Evolutionary conservation across 1,140 invertebrate genomes (phyloP).

Genomic region (Centruroides sculpturatus): DNA sequence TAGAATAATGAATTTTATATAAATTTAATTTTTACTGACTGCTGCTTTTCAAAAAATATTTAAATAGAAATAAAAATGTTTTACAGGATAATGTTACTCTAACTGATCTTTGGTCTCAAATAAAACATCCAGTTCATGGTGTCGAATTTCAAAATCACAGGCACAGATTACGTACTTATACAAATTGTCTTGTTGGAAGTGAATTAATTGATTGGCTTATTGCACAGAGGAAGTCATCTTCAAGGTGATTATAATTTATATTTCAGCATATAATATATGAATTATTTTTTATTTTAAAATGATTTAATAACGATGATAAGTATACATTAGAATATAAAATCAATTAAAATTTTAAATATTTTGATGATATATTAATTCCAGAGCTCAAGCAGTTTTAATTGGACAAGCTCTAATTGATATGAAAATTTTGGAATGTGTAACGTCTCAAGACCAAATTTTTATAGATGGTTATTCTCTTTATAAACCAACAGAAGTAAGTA

Average conservation of each 20-base stretch:
- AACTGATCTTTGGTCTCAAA: constrained; percentile 53
- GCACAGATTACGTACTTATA: constrained; percentile 28
- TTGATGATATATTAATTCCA: neutral
- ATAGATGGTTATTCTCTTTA: constrained; percentile 44
- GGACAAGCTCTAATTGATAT: constrained; percentile 67
- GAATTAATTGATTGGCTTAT: constrained; percentile 65
- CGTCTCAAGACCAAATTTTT: constrained; percentile 37
- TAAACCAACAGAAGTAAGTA: constrained; percentile 27
- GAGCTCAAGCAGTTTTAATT: constrained; percentile 43
- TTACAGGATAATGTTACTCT: constrained; percentile 55
- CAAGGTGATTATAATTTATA: constrained; percentile 28
- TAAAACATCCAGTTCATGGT: constrained; percentile 43
- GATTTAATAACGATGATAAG: too few species aligned
- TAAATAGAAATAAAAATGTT: too few species aligned
- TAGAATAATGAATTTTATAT: too few species aligned
- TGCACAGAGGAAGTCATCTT: constrained; percentile 46
- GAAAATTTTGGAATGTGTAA: constrained; percentile 55
- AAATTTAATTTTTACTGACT: too few species aligned
- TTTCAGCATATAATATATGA: too few species aligned
- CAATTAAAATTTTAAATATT: too few species aligned
- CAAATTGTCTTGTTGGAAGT: constrained; percentile 50
- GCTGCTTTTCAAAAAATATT: too few species aligned
- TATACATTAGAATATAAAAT: too few species aligned
- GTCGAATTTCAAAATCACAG: constrained; percentile 46
- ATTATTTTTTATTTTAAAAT: too few species aligned